Conservation (phyloP, 1,140 invertebrate genomes). For the Drosophila parabipectinata region DNA sequence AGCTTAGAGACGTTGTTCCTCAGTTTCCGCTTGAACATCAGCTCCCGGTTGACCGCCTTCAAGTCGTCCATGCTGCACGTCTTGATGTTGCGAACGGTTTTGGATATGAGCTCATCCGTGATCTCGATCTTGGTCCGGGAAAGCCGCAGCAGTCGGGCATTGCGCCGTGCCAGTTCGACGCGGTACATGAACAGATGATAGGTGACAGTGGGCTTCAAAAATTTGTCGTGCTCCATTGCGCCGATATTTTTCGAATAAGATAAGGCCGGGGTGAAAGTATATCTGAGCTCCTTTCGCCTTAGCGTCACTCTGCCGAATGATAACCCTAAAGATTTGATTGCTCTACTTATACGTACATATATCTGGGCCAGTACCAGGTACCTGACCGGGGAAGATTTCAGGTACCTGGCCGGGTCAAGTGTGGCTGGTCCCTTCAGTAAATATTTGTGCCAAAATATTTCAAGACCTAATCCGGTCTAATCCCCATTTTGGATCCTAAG, state of each 20-base stretch:
- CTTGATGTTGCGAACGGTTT: constrained; percentile 68
- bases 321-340: background rate
- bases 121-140: constrained; percentile 72
- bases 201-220: constrained; percentile 59
- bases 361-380: constrained; percentile 8
- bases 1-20: constrained; percentile 60
- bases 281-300: constrained; percentile 26
- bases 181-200: constrained; percentile 75
- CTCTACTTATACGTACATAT: constrained; percentile 31
- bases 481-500: constrained; percentile 57
- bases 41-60: constrained; percentile 69
- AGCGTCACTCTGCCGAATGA: constrained; percentile 46
- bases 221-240: constrained; percentile 59
- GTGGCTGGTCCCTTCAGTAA: constrained; percentile 36
- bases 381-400: constrained; percentile 17
- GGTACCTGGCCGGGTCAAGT: constrained; percentile 23
- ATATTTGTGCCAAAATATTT: constrained; percentile 81
- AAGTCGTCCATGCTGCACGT: constrained; percentile 75
- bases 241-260: background rate
- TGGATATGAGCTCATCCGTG: constrained; percentile 72
- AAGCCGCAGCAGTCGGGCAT: constrained; percentile 63
- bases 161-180: constrained; percentile 59
- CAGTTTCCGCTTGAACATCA: constrained; percentile 70
- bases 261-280: constrained; percentile 36
- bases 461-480: constrained; percentile 70